These are phyloP conservation scores for Labeo rohita DNA, from an alignment of 2,113 vertebrate species.

Conservation along the genomic window DNA sequence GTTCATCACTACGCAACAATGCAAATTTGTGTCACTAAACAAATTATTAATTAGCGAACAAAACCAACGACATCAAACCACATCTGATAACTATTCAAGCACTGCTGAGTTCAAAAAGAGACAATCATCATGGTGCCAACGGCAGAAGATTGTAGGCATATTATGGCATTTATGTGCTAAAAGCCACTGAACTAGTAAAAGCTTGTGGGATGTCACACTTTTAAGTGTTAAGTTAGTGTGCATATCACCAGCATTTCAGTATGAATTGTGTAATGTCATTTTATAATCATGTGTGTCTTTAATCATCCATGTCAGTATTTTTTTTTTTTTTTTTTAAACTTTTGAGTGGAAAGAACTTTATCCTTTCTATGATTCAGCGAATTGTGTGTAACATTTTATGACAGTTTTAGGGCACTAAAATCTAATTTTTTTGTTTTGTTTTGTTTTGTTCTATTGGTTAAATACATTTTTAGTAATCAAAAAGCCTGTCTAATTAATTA, in stretches of 20 bases:
- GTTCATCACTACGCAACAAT: neutral
- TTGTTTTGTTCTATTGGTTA: no score
- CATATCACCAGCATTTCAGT: neutral
- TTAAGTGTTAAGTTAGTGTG: neutral
- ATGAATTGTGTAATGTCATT: neutral
- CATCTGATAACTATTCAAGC: constrained; percentile 7
- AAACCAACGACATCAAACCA: constrained; percentile 22
- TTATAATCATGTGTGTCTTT: neutral
- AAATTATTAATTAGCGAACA: constrained; percentile 3
- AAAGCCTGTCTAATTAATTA: no score
- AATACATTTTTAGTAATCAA: no score
- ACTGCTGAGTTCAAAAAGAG: neutral
- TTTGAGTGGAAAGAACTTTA: no score
- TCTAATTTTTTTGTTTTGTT: no score
- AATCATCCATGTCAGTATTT: neutral
- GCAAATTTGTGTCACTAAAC: constrained; percentile 16
- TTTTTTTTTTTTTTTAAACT: neutral
- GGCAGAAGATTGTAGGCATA: neutral
- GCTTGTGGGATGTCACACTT: neutral
- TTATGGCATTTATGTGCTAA: neutral
- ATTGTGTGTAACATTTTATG: no score
- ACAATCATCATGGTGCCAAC: neutral
- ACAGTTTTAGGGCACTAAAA: no score
- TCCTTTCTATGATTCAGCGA: no score
- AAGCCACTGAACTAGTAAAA: constrained; percentile 9